phyloP scores from a whole-genome alignment of 1,140 invertebrate genomes.

The Holcopasites calliopsidis region DNA sequence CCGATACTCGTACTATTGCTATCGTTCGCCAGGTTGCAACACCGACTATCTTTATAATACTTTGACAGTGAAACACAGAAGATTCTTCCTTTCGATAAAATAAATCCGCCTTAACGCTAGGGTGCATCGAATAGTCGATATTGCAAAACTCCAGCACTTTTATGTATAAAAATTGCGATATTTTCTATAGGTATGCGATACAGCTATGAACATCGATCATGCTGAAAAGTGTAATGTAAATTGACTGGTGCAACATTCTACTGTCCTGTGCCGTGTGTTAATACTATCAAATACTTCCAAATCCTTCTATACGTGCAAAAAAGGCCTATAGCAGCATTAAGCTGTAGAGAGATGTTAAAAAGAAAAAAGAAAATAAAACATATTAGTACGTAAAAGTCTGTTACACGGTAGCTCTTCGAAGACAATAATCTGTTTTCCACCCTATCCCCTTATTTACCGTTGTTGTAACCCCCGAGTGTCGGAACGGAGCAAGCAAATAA shows the following conservation, averaged over 20 bases:
- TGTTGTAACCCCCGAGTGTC: not conserved
- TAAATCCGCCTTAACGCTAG: not conserved
- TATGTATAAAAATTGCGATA: conserved; percentile 14
- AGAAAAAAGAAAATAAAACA: not conserved
- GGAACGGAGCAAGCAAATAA: not conserved
- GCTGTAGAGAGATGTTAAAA: not conserved
- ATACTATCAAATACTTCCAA: not conserved
- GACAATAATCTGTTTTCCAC: not conserved
- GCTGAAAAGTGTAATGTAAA: conserved; percentile 14
- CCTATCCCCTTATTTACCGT: not conserved
- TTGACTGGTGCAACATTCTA: conserved; percentile 25
- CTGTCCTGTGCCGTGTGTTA: conserved; percentile 9
- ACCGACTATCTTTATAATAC: conserved; percentile 12
- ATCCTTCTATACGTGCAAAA: not conserved
- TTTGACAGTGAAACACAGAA: not conserved
- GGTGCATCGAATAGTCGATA: not conserved
- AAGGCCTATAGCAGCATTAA: not conserved
- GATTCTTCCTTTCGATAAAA: not conserved
- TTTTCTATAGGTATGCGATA: not conserved
- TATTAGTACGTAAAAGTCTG: not conserved
- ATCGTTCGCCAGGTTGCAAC: conserved; percentile 42
- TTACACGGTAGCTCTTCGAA: not conserved
- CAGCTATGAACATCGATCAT: conserved; percentile 1
- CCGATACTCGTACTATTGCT: conserved; percentile 53
- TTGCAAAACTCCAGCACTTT: conserved; percentile 7